Conservation (phyloP, 2,888 invertebrate genomes). For the Globia sparganii region DNA sequence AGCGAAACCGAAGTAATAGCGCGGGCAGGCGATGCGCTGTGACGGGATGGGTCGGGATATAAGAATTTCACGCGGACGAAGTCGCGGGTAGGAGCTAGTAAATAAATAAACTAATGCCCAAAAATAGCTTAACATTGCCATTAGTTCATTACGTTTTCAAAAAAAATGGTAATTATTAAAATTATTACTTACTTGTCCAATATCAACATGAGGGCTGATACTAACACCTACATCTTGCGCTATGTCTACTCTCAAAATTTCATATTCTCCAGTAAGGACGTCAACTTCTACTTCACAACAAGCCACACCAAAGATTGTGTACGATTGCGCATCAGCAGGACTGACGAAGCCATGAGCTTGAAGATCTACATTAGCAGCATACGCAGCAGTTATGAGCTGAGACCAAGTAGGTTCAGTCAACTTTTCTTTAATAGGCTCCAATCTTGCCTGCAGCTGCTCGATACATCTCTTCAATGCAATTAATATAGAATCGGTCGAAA, state of each 20-base stretch:
- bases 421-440: conserved; percentile 63
- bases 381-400: conserved; percentile 86
- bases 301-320: conserved; percentile 88
- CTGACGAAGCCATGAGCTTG: conserved; percentile 72
- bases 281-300: conserved; percentile 93
- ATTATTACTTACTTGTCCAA: conserved; percentile 89
- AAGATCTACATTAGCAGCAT: conserved; percentile 74
- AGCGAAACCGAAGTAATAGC: too few relatives aligned
- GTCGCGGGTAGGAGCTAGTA: too few relatives aligned
- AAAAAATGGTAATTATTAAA: too few relatives aligned
- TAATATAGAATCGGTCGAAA: conserved; percentile 72
- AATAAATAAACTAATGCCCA: too few relatives aligned
- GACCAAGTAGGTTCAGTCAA: conserved; percentile 84
- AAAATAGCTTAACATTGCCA: not conserved
- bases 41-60: too few relatives aligned
- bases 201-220: conserved; percentile 91
- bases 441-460: conserved; percentile 59
- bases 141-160: too few relatives aligned
- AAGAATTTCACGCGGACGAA: too few relatives aligned
- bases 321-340: conserved; percentile 59
- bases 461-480: conserved; percentile 68
- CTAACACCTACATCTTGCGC: conserved; percentile 92
- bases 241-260: conserved; percentile 91
- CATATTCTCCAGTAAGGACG: conserved; percentile 92
- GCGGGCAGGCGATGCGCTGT: too few relatives aligned